Conservation (phyloP, 2,888 invertebrate genomes). For the Hylaea fasciaria region DNA sequence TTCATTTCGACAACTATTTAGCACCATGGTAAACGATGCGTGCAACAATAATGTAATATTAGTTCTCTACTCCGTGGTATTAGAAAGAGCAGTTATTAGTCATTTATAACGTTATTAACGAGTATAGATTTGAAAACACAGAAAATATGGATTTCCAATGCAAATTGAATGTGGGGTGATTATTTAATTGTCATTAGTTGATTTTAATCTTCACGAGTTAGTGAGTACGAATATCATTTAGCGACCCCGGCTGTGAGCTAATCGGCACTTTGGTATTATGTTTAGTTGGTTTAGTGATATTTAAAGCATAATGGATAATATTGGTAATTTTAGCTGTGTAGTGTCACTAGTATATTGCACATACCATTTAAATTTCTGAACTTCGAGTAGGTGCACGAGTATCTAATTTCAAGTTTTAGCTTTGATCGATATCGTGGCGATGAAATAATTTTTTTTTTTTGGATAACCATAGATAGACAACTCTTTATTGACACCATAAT, state of each 20-base stretch:
- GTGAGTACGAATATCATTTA: constrained; percentile 10
- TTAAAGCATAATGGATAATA: not conserved
- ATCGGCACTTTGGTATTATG: constrained; percentile 2
- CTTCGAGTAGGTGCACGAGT: no score
- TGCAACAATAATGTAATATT: no score
- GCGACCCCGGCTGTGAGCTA: constrained; percentile 2
- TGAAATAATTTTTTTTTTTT: no score
- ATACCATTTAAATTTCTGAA: not conserved
- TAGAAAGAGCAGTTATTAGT: no score
- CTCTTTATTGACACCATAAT: no score
- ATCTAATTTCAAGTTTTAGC: no score
- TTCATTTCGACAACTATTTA: no score
- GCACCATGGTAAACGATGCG: no score
- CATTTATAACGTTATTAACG: constrained; percentile 8
- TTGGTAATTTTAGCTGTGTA: no score
- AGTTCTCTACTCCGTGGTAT: no score
- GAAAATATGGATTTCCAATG: constrained; percentile 24
- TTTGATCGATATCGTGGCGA: no score
- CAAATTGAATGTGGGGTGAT: constrained; percentile 15
- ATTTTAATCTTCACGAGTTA: constrained; percentile 25
- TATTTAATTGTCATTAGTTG: constrained; percentile 24
- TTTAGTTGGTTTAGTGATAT: constrained; percentile 2
- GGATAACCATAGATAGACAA: no score
- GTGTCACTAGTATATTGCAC: not conserved
- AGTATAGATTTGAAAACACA: constrained; percentile 24